phyloP scores from a whole-genome alignment of 2,113 vertebrate species.

The Rostratula benghalensis region DNA sequence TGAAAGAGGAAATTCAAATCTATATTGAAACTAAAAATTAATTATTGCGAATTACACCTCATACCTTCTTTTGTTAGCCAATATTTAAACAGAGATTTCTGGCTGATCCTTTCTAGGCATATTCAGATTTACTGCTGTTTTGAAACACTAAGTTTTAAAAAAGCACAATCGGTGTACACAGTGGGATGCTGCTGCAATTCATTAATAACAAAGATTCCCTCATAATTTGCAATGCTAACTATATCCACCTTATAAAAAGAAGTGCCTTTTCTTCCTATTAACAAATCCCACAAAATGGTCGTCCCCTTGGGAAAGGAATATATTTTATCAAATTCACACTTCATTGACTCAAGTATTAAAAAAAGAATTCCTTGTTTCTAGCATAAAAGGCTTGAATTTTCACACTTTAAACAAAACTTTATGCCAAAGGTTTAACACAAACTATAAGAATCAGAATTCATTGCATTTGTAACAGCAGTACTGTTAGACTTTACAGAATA shows the following conservation, averaged over 20 bases:
- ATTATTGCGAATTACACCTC: neutral
- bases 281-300: neutral
- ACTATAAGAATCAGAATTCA: neutral
- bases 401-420: neutral
- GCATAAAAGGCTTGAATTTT: neutral
- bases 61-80: neutral
- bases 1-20: neutral
- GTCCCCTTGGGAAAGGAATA: neutral
- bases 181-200: neutral
- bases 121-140: neutral
- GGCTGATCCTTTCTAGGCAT: neutral
- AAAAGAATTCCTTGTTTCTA: neutral
- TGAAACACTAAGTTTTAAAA: neutral
- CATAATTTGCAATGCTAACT: neutral
- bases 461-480: neutral
- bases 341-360: neutral
- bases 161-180: neutral
- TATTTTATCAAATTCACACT: neutral
- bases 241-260: neutral
- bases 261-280: neutral
- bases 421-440: neutral
- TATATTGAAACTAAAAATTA: neutral
- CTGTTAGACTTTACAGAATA: neutral
- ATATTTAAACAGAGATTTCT: neutral
- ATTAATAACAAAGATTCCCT: neutral